A percentile compares a stretch with the other conserved stretches of the same genome.
Conservation (phyloP, 2,888 invertebrate species). For the Julus scanicus region DNA sequence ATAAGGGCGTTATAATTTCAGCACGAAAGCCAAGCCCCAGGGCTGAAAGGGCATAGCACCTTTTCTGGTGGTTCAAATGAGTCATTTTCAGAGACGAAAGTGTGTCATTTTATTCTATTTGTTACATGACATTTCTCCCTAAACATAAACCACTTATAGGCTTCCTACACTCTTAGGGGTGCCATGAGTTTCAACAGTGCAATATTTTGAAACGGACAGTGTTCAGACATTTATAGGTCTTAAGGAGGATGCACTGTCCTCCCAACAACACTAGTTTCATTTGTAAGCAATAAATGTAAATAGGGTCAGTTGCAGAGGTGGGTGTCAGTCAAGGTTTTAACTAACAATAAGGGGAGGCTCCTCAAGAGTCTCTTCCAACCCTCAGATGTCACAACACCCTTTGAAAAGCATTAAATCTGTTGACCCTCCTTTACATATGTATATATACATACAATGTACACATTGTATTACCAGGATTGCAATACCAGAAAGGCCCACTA, state of each 20-base stretch:
- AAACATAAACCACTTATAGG: background rate
- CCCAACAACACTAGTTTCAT: background rate
- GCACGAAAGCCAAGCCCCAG: background rate
- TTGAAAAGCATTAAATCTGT: background rate
- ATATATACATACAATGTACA: constrained; percentile 32
- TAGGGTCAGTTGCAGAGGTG: background rate
- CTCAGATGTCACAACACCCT: constrained; percentile 31
- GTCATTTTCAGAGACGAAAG: background rate
- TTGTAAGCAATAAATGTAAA: background rate
- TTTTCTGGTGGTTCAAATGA: background rate
- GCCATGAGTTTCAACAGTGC: background rate
- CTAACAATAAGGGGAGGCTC: constrained; percentile 14
- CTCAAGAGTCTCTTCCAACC: background rate
- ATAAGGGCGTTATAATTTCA: background rate
- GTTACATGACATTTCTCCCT: background rate
- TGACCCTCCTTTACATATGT: constrained; percentile 22
- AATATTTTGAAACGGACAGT: background rate
- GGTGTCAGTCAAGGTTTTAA: constrained; percentile 34
- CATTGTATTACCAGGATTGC: background rate
- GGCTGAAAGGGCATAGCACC: constrained; percentile 9
- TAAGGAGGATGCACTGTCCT: background rate
- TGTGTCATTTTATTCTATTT: background rate
- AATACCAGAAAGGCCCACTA: background rate
- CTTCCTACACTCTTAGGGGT: background rate
- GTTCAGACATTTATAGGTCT: background rate